phyloP scores from a whole-genome alignment of 2,797 vertebrate species.

The Gobio occitaniae region DNA sequence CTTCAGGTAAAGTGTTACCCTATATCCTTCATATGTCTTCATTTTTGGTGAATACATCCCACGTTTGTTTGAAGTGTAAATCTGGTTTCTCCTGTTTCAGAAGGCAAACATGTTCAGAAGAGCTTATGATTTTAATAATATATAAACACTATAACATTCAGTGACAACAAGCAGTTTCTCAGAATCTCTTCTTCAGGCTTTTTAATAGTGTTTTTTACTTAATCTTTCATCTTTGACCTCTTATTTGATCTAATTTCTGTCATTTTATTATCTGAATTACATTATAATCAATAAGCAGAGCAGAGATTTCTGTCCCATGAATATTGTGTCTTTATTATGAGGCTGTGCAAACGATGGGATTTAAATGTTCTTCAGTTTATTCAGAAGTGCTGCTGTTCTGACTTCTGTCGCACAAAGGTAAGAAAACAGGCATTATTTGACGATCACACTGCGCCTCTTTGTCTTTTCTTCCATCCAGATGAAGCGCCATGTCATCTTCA shows the following conservation, averaged over 20 bases:
- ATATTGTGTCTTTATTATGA: background rate
- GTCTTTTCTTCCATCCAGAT: constrained; percentile 6
- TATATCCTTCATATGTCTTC: no score
- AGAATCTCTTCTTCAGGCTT: no score
- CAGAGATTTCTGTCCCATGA: background rate
- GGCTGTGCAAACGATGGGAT: background rate
- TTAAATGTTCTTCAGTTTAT: background rate
- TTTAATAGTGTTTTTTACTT: no score
- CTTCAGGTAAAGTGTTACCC: no score
- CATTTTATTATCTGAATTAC: background rate
- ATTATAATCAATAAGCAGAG: background rate
- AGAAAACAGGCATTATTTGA: background rate
- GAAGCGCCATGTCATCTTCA: constrained; percentile 35
- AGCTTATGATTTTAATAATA: no score
- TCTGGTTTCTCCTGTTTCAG: no score
- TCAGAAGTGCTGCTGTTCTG: background rate
- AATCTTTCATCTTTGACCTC: background rate
- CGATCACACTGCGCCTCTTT: background rate
- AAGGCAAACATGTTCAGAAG: no score
- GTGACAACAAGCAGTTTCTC: no score
- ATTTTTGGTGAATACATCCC: background rate
- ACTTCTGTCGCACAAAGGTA: background rate
- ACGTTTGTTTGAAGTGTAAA: background rate
- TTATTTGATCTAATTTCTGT: background rate
- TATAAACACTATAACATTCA: no score